A percentile compares a stretch with the other conserved stretches of the same genome.
Conservation (phyloP, 2,113 vertebrate species). For the Poecile atricapillus region DNA sequence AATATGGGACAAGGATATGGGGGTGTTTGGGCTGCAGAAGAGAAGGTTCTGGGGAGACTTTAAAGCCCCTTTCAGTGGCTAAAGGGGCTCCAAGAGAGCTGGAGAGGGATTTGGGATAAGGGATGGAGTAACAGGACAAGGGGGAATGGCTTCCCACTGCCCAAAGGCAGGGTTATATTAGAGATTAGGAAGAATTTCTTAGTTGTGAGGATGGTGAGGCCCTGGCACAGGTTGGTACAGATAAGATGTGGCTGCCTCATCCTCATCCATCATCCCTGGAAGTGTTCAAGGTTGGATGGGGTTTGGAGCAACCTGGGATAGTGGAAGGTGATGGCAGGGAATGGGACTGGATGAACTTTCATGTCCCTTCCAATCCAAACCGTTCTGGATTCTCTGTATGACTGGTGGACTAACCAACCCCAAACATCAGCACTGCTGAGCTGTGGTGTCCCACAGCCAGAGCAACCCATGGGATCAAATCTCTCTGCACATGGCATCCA, state of each 20-base stretch:
- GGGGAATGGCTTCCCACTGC: neutral
- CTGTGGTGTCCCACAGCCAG: neutral
- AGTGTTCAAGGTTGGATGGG: rapidly evolving
- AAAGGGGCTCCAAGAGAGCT: neutral
- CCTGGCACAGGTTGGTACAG: neutral
- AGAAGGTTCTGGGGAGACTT: neutral
- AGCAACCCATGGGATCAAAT: neutral
- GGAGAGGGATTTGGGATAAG: neutral
- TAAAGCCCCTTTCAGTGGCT: neutral
- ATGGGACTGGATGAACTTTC: neutral
- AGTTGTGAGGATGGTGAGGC: rapidly evolving
- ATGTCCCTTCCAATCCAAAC: neutral
- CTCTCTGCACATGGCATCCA: neutral
- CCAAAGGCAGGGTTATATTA: neutral
- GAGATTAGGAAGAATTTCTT: neutral
- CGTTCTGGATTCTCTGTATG: too few species aligned
- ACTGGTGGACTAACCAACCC: too few species aligned
- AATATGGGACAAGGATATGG: neutral
- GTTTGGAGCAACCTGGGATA: neutral
- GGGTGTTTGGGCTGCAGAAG: neutral
- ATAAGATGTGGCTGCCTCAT: neutral
- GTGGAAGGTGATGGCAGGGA: neutral
- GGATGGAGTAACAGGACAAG: neutral
- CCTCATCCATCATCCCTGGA: neutral
- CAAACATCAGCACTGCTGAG: neutral